phyloP scores from a whole-genome alignment of 1,140 invertebrate species.

The Carcinoscorpius rotundicauda region DNA sequence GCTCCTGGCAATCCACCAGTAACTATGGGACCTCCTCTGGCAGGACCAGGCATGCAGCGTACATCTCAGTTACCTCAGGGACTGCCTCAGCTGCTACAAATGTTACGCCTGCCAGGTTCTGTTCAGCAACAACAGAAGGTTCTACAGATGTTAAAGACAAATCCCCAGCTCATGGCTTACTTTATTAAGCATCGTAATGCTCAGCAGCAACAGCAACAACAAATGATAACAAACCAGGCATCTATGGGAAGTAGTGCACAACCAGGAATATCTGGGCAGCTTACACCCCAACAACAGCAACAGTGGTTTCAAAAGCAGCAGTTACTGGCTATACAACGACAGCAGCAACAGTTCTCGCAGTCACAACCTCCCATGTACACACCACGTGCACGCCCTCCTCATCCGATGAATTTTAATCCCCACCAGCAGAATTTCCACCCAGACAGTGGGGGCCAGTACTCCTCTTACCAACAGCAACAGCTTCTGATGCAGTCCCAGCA shows the following conservation, averaged over 20 bases:
- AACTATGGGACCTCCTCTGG: slow-evolving; percentile 18
- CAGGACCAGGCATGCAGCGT: slow-evolving; percentile 20
- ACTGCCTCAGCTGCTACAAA: slow-evolving; percentile 76
- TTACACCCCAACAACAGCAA: slow-evolving; percentile 26
- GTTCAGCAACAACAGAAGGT: slow-evolving; percentile 88
- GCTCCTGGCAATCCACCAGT: slow-evolving; percentile 7
- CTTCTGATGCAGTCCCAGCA: slow-evolving; percentile 15
- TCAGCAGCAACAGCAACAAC: slow-evolving; percentile 33
- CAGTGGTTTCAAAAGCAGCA: slow-evolving; percentile 45
- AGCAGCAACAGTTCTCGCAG: slow-evolving; percentile 36
- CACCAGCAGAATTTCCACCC: slow-evolving; percentile 17
- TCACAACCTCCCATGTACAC: slow-evolving; percentile 21
- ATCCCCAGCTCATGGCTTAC: slow-evolving; percentile 91
- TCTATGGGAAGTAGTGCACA: slow-evolving; percentile 14
- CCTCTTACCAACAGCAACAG: slow-evolving; percentile 17
- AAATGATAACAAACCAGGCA: slow-evolving; percentile 14
- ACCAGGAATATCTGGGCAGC: slow-evolving; percentile 23
- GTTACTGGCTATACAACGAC: slow-evolving; percentile 39
- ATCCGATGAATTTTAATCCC: slow-evolving; percentile 12
- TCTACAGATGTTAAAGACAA: slow-evolving; percentile 79
- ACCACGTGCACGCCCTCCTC: slow-evolving; percentile 15
- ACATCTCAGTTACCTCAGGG: slow-evolving; percentile 41
- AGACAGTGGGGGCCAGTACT: slow-evolving; percentile 13
- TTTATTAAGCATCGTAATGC: slow-evolving; percentile 83
- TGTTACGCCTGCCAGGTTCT: slow-evolving; percentile 70